Evolutionary conservation across 1,140 invertebrate species (phyloP).

Genomic region (Drosophila pachea): DNA sequence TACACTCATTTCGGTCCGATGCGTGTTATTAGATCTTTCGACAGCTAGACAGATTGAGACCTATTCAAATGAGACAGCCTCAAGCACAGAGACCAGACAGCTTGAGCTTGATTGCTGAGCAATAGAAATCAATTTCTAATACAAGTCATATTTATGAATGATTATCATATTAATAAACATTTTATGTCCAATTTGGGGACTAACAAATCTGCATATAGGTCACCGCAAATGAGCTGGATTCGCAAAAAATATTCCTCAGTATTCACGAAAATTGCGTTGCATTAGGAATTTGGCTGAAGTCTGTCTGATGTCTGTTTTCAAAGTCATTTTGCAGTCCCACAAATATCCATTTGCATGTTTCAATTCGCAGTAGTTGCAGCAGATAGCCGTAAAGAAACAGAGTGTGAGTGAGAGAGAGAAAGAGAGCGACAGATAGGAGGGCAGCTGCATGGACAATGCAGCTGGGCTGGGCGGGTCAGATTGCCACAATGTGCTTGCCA

Average conservation of each 20-base stretch:
- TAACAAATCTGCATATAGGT: too few species aligned
- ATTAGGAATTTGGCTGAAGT: neutral
- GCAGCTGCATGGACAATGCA: constrained; percentile 17
- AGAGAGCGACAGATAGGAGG: neutral
- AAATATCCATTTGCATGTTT: constrained; percentile 21
- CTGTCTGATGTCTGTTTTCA: neutral
- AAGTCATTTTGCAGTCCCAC: constrained; percentile 1
- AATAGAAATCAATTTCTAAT: too few species aligned
- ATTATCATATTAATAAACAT: too few species aligned
- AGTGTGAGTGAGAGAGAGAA: neutral
- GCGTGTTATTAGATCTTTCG: neutral
- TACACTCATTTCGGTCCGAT: constrained; percentile 20
- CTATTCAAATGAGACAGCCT: neutral
- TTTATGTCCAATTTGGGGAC: too few species aligned
- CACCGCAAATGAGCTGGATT: too few species aligned
- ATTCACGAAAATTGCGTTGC: too few species aligned
- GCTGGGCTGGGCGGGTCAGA: neutral
- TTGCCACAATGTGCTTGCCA: constrained; percentile 24
- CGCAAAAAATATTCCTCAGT: too few species aligned
- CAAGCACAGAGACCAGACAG: neutral
- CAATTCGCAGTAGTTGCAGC: constrained; percentile 6
- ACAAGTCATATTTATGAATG: too few species aligned
- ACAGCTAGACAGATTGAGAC: neutral
- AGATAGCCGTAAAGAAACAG: neutral
- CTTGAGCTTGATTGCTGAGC: neutral